Percentiles rank a stretch among this genome's conserved stretches.
Conservation (phyloP, 2,797 vertebrate species). For the Oceanodroma leucorhoa region DNA sequence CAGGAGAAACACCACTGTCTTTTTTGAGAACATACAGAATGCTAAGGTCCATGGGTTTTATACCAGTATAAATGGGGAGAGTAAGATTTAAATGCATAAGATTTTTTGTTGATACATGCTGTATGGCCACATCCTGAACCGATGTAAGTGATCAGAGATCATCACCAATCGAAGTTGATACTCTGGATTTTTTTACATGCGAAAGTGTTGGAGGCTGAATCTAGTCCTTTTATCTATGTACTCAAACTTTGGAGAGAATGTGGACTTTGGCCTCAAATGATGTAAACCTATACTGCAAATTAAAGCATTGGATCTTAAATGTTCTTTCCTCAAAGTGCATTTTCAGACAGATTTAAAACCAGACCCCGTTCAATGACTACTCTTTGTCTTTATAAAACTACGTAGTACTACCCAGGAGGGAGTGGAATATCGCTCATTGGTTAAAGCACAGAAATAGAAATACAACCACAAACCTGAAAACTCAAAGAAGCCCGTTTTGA, state of each 20-base stretch:
- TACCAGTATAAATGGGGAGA: background rate
- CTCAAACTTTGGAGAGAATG: background rate
- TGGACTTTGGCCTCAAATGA: background rate
- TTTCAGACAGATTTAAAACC: constrained; percentile 38
- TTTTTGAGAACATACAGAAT: background rate
- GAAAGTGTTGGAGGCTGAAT: background rate
- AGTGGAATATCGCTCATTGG: background rate
- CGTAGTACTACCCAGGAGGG: background rate
- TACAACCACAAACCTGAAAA: background rate
- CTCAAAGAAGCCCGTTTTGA: background rate
- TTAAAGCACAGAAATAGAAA: constrained; percentile 38
- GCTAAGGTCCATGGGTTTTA: background rate
- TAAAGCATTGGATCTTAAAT: constrained; percentile 27
- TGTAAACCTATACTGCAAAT: background rate
- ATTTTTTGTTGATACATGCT: background rate
- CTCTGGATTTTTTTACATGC: background rate
- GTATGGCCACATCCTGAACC: background rate
- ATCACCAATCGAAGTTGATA: background rate
- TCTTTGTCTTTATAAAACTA: constrained; percentile 5
- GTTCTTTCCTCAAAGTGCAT: constrained; percentile 56
- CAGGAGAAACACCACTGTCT: background rate
- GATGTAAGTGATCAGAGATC: background rate
- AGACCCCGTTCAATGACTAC: background rate
- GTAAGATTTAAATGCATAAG: background rate
- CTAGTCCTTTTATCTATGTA: background rate